These are phyloP conservation scores for Sebastes cheni DNA, from an alignment of 2,797 vertebrate species.

Conservation along the genomic window DNA sequence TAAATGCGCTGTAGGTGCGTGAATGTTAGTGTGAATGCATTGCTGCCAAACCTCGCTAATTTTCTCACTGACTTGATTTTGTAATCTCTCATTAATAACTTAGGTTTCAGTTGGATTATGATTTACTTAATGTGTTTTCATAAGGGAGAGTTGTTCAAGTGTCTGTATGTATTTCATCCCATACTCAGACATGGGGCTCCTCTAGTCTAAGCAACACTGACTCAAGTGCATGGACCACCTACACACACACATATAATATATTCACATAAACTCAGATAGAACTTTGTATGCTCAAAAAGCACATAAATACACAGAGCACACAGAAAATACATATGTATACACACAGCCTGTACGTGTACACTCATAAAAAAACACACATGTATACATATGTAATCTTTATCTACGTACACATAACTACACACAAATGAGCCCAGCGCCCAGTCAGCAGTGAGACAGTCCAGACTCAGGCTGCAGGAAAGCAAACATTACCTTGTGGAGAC, in stretches of 20 bases:
- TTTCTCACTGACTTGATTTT: background rate
- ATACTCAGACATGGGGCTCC: constrained; percentile 20
- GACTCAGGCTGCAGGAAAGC: constrained; percentile 53
- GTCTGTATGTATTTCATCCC: constrained; percentile 12
- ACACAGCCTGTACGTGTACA: background rate
- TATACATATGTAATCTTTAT: background rate
- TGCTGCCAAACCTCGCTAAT: background rate
- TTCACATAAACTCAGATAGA: background rate
- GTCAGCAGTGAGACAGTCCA: constrained; percentile 71
- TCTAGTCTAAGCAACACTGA: constrained; percentile 33
- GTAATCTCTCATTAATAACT: background rate
- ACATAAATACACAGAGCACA: background rate
- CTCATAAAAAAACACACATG: background rate
- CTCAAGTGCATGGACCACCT: constrained; percentile 25
- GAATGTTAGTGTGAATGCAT: background rate
- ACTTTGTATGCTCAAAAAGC: background rate
- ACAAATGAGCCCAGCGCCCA: constrained; percentile 2
- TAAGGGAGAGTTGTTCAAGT: background rate
- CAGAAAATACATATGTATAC: background rate
- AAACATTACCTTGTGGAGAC: constrained; percentile 70
- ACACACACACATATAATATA: background rate
- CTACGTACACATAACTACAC: background rate
- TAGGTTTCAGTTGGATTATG: background rate
- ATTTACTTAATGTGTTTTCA: background rate
- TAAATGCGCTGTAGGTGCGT: background rate